Percentiles rank a stretch among this genome's conserved stretches.
phyloP scores from a whole-genome alignment of 2,797 vertebrate species.

The Acrocephalus scirpaceus region DNA sequence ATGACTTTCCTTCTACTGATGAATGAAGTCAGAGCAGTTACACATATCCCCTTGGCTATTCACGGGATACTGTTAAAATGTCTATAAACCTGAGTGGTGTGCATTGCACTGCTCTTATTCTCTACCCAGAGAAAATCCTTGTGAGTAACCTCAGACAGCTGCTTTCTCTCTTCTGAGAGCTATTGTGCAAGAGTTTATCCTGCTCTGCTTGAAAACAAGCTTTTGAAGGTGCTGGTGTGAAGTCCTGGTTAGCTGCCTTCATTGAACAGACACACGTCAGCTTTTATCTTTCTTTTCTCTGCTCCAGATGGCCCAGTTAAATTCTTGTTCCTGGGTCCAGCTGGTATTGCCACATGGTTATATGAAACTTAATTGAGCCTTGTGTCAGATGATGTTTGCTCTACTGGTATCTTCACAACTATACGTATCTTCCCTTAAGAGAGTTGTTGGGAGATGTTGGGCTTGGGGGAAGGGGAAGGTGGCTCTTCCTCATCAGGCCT shows the following conservation, averaged over 20 bases:
- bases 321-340: background rate
- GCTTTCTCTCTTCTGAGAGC: background rate
- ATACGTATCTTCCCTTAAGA: fast-evolving
- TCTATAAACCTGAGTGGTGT: background rate
- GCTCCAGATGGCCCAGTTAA: background rate
- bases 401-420: background rate
- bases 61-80: background rate
- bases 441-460: background rate
- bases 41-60: background rate
- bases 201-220: background rate
- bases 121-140: background rate
- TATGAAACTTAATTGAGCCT: background rate
- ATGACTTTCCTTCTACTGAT: background rate
- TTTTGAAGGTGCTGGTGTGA: background rate
- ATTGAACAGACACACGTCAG: fast-evolving
- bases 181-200: background rate
- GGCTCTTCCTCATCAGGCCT: background rate
- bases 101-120: background rate
- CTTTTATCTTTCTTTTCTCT: background rate
- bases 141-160: background rate
- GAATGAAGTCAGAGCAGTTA: background rate
- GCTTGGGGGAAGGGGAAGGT: background rate
- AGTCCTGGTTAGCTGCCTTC: background rate
- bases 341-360: background rate
- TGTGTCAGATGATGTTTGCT: background rate